These are phyloP conservation scores for Nemapogon koenigi DNA, from an alignment of 2,888 invertebrate genomes.

Conservation along the genomic window DNA sequence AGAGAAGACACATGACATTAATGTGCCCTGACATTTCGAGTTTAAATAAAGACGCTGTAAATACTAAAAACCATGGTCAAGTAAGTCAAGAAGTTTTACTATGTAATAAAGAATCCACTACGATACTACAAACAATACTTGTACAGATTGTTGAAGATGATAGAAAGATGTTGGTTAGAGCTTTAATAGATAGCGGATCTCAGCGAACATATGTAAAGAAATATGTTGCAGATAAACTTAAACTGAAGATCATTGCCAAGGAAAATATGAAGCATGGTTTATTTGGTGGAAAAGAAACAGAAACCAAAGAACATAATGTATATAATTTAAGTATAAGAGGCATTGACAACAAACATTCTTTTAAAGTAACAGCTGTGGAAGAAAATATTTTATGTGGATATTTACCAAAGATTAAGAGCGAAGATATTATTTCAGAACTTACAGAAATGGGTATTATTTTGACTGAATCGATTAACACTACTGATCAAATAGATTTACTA, in stretches of 20 bases:
- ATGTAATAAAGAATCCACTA: neutral
- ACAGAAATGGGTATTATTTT: neutral
- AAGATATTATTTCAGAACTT: neutral
- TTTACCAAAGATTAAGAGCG: neutral
- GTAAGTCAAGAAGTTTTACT: neutral
- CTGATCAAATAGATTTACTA: neutral
- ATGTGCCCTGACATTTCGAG: neutral
- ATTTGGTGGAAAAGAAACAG: neutral
- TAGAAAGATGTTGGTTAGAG: neutral
- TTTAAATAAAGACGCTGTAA: neutral
- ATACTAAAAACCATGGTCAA: neutral
- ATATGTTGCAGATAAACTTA: neutral
- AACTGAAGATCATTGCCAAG: neutral
- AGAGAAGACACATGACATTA: neutral
- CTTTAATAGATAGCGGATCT: constrained; percentile 1
- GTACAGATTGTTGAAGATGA: constrained; percentile 3
- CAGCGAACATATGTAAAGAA: constrained; percentile 1
- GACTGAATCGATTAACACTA: neutral
- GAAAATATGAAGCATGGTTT: constrained; percentile 1
- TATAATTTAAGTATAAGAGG: neutral
- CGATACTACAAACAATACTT: constrained; percentile 1
- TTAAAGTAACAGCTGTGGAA: constrained; percentile 1
- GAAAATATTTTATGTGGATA: neutral
- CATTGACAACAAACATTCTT: neutral
- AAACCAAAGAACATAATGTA: neutral